Conservation (phyloP, 2,797 vertebrate genomes). For the Tangara arthus region DNA sequence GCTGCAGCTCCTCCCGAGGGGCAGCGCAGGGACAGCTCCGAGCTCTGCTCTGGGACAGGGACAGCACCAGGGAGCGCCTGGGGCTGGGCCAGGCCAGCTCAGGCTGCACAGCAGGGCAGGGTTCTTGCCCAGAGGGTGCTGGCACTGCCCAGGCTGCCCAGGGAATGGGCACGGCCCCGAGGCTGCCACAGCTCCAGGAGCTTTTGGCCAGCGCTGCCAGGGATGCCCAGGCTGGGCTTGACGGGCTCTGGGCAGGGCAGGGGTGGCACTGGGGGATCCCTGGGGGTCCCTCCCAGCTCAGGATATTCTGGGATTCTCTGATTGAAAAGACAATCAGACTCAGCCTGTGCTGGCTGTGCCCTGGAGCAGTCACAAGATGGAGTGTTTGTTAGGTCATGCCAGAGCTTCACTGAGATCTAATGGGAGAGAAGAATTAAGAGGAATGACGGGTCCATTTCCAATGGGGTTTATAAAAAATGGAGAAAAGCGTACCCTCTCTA, state of each 20-base stretch:
- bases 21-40: background rate
- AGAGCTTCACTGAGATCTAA: background rate
- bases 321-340: background rate
- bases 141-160: no score
- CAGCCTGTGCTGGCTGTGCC: background rate
- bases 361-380: rapidly evolving
- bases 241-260: background rate
- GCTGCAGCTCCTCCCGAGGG: background rate
- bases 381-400: background rate
- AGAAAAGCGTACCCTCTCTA: background rate
- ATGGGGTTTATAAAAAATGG: rapidly evolving
- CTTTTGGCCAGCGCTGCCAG: background rate
- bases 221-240: background rate
- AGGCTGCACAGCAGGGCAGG: background rate
- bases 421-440: background rate
- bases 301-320: background rate
- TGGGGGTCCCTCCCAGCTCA: rapidly evolving
- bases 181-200: background rate
- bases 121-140: no score
- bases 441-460: background rate
- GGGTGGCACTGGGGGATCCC: background rate
- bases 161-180: background rate
- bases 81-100: background rate
- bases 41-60: background rate
- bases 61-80: background rate